These are phyloP conservation scores for Toxonevra muliebris DNA, from an alignment of 2,888 invertebrate genomes.

Conservation along the genomic window DNA sequence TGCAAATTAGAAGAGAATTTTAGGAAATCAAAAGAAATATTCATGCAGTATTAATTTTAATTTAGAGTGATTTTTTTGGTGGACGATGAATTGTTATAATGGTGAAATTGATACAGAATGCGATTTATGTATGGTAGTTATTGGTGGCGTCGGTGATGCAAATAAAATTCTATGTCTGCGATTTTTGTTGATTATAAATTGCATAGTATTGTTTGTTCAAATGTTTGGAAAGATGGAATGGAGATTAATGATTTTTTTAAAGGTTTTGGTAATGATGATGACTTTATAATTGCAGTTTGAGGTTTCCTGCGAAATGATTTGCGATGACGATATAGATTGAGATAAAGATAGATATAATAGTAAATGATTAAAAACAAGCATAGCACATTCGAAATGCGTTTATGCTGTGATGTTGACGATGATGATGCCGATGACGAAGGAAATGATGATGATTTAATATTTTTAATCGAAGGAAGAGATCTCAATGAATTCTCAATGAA, in stretches of 20 bases:
- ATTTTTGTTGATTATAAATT: conserved; percentile 21
- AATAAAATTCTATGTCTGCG: conserved; percentile 48
- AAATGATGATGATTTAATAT: conserved; percentile 15
- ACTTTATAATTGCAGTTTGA: conserved; percentile 11
- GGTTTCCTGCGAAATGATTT: conserved; percentile 65
- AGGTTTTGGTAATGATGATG: conserved; percentile 19
- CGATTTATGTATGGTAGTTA: too few species aligned
- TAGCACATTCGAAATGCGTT: conserved; percentile 43
- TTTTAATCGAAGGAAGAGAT: too few species aligned
- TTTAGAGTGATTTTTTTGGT: neutral
- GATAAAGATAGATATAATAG: conserved; percentile 59
- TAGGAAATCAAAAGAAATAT: neutral
- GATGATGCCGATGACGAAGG: conserved; percentile 22
- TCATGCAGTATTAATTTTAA: conserved; percentile 4
- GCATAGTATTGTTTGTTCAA: conserved; percentile 18
- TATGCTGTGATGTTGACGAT: conserved; percentile 27
- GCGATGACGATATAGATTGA: conserved; percentile 64
- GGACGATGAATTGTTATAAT: neutral
- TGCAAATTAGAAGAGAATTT: neutral
- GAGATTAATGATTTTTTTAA: conserved; percentile 5
- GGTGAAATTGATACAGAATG: too few species aligned
- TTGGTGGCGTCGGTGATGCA: too few species aligned
- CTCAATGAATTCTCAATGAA: conserved; percentile 17
- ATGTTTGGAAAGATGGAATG: conserved; percentile 17
- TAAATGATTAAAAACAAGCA: conserved; percentile 55